Conservation (phyloP, 2,113 vertebrate genomes). For the Pseudorasbora parva region DNA sequence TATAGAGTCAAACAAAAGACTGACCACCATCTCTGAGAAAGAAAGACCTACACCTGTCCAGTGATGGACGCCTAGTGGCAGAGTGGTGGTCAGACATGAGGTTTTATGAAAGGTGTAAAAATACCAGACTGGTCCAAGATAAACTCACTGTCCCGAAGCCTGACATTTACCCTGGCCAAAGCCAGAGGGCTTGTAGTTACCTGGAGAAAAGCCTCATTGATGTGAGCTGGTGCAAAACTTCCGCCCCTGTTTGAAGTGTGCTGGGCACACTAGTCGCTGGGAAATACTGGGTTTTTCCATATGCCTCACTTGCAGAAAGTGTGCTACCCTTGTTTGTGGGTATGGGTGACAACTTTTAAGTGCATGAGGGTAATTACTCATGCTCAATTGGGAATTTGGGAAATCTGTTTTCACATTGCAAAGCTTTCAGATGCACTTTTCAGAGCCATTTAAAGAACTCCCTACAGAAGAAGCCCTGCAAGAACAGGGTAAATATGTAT, state of each 20-base stretch:
- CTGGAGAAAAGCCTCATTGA: slow-evolving; percentile 78
- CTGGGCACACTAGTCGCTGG: slow-evolving; percentile 61
- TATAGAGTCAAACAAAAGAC: slow-evolving; percentile 3
- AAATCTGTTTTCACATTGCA: slow-evolving; percentile 72
- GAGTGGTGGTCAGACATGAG: slow-evolving; percentile 26
- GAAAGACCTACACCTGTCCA: slow-evolving; percentile 22
- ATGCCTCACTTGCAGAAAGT: slow-evolving; percentile 36
- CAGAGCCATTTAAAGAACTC: background rate
- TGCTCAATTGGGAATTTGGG: slow-evolving; percentile 65
- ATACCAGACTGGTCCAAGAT: slow-evolving; percentile 74
- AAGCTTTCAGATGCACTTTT: background rate
- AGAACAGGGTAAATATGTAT: background rate
- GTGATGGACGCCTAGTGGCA: slow-evolving; percentile 14
- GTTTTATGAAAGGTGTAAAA: slow-evolving; percentile 75
- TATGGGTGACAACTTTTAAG: slow-evolving; percentile 63
- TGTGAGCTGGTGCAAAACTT: slow-evolving; percentile 62
- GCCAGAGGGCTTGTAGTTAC: slow-evolving; percentile 73
- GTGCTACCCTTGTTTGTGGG: slow-evolving; percentile 67
- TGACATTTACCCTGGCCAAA: slow-evolving; percentile 76
- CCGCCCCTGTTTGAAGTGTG: slow-evolving; percentile 67
- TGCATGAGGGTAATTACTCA: slow-evolving; percentile 60
- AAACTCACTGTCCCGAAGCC: slow-evolving; percentile 69
- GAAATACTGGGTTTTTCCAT: slow-evolving; percentile 74
- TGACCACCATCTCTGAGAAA: background rate
- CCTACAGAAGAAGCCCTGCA: background rate